phyloP scores from a whole-genome alignment of 1,140 invertebrate species.

The Hylaeus volcanicus region DNA sequence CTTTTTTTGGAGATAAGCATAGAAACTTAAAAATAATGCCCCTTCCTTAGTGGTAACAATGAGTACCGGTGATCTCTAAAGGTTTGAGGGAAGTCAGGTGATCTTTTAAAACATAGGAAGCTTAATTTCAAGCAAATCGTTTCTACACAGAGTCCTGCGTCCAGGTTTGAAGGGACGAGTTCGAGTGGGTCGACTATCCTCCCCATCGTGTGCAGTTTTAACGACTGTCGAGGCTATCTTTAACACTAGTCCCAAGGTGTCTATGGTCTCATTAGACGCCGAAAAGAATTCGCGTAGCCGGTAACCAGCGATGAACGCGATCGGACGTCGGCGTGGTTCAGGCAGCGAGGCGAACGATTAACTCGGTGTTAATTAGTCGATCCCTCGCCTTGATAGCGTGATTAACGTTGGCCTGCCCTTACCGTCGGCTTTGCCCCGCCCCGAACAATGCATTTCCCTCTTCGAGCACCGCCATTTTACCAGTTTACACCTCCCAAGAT shows the following conservation, averaged over 20 bases:
- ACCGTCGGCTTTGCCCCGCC: conserved; percentile 43
- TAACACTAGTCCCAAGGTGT: not conserved
- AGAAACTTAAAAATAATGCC: too few relatives aligned
- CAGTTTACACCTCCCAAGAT: conserved; percentile 62
- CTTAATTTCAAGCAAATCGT: too few relatives aligned
- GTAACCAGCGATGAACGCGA: conserved; percentile 1
- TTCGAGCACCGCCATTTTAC: conserved; percentile 54
- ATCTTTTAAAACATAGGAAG: too few relatives aligned
- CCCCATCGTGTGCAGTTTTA: not conserved
- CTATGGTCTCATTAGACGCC: not conserved
- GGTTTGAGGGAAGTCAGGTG: too few relatives aligned
- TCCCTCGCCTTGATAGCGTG: conserved; percentile 54
- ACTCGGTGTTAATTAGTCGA: conserved; percentile 61
- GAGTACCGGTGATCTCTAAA: too few relatives aligned
- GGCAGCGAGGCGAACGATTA: conserved; percentile 46
- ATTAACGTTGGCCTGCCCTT: conserved; percentile 53
- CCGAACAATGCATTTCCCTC: conserved; percentile 46
- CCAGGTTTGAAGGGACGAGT: too few relatives aligned
- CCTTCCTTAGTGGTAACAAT: too few relatives aligned
- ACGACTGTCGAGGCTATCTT: not conserved
- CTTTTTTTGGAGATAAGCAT: too few relatives aligned
- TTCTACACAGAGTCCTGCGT: too few relatives aligned
- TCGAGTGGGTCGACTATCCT: not conserved
- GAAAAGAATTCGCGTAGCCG: not conserved
- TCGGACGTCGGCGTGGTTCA: not conserved